Conservation (phyloP, 1,140 invertebrate genomes). For the Bombus pyrosoma region DNA sequence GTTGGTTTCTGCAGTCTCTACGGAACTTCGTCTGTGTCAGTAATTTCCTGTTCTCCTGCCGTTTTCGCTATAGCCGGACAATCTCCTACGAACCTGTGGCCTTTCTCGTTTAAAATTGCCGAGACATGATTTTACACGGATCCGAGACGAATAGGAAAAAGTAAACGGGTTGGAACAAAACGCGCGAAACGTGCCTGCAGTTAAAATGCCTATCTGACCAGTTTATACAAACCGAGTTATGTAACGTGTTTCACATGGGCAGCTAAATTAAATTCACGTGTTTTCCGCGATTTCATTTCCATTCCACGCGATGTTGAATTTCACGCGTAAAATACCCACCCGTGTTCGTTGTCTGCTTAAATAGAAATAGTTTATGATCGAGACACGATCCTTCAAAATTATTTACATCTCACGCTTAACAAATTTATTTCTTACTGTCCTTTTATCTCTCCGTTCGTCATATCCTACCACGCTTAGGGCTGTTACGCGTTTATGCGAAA, state of each 20-base stretch:
- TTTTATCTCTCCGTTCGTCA: too few species aligned
- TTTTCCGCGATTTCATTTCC: conserved; percentile 5
- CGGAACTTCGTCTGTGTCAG: background rate
- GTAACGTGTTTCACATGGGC: background rate
- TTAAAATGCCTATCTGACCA: background rate
- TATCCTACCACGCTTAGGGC: too few species aligned
- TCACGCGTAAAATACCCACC: background rate
- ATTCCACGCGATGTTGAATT: background rate
- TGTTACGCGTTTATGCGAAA: too few species aligned
- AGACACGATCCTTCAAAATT: too few species aligned
- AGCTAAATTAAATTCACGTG: background rate
- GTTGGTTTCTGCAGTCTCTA: conserved; percentile 6
- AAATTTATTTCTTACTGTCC: too few species aligned
- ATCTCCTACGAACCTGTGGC: background rate
- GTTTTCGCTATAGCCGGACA: background rate
- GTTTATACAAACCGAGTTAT: conserved; percentile 31
- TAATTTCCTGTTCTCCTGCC: conserved; percentile 17
- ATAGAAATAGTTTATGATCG: background rate
- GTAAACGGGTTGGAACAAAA: background rate
- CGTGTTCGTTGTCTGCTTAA: background rate
- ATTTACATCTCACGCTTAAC: too few species aligned
- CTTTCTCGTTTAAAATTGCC: background rate
- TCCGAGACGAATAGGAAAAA: background rate
- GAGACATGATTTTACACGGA: background rate
- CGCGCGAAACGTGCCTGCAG: too few species aligned